Evolutionary conservation across 2,888 invertebrate species (phyloP).

Genomic region (Hirtodrosophila histrioides): DNA sequence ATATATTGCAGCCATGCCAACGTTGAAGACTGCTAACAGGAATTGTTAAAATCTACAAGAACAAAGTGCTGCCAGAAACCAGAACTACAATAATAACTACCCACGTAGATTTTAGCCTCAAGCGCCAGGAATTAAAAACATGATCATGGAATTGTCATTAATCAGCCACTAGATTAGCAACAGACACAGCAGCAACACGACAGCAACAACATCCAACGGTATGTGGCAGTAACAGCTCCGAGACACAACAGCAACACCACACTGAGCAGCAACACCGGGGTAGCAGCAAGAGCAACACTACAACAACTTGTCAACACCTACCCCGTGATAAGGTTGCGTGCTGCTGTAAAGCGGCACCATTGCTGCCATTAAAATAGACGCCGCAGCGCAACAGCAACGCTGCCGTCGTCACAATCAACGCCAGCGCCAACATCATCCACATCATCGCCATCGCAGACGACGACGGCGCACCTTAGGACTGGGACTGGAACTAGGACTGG

Average conservation of each 20-base stretch:
- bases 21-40: conserved; percentile 73
- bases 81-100: conserved; percentile 28
- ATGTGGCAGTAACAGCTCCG: conserved; percentile 49
- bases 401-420: conserved; percentile 80
- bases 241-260: conserved; percentile 25
- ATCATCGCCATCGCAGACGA: conserved; percentile 74
- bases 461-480: conserved; percentile 54
- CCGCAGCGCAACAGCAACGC: conserved; percentile 79
- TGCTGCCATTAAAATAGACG: conserved; percentile 81
- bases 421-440: conserved; percentile 73
- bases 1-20: conserved; percentile 65
- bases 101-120: conserved; percentile 10
- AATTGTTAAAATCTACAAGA: conserved; percentile 66
- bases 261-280: conserved; percentile 33
- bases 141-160: conserved; percentile 68
- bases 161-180: conserved; percentile 39
- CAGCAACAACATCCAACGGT: conserved; percentile 31
- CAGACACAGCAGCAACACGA: conserved; percentile 28
- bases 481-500: conserved; percentile 17
- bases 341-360: conserved; percentile 80
- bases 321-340: conserved; percentile 64
- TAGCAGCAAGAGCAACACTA: conserved; percentile 12
- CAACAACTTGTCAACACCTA: conserved; percentile 30
- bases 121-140: conserved; percentile 47
- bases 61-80: conserved; percentile 63